Evolutionary conservation across 2,888 invertebrate genomes (phyloP), one percentile per base, ranked within the genome.

Genomic region (Sminthurides aquaticus): DNA sequence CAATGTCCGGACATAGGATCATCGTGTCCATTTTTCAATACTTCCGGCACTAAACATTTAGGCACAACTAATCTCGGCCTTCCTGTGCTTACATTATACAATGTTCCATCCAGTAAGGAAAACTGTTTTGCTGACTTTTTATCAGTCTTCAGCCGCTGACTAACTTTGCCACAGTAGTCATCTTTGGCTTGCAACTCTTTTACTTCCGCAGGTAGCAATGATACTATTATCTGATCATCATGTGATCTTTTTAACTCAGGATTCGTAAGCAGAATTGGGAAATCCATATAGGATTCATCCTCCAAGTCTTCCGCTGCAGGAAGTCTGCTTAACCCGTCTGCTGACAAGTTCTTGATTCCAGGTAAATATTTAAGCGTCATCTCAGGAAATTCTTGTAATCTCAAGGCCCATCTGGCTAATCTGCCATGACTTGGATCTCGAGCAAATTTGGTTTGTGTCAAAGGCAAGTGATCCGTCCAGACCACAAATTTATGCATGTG

Each of bases 1-100:
- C 52, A 52, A 52, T 52, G 52, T 52, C 52, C 52, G 5, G 20
- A 5, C 52, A 52, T 52, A 15, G 52, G 52, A 20, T 20, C 52
- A 52, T 52, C 20, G 20, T 52, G 52, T 18, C 52, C 52, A 20
- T 15, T 22, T 8, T 52, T 15, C 22, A 52, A 52, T 5, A 52
- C 22, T 52, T 52, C 52, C 20, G 18, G 52, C 20, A 52, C 20
- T 52, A 52, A 20, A 5, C 5, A 15, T 8, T 52, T 8, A 15
- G 52, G 52, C 5, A 52, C 52, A 20, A 52, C 52, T 52, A 52
- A 52, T 22, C 52, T 52, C 22, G 52, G 52, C 3, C 5, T 5
- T 5, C 22, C 22, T 22, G 18, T 52, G 5, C 22, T 20, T 15
- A 52, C 22, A 20, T 52, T 52, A 20, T 52, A 52, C 52, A 52